A percentile compares a stretch with the other conserved stretches of the same genome.
phyloP scores from a whole-genome alignment of 2,888 invertebrate genomes.

The Subacronicta megacephala region DNA sequence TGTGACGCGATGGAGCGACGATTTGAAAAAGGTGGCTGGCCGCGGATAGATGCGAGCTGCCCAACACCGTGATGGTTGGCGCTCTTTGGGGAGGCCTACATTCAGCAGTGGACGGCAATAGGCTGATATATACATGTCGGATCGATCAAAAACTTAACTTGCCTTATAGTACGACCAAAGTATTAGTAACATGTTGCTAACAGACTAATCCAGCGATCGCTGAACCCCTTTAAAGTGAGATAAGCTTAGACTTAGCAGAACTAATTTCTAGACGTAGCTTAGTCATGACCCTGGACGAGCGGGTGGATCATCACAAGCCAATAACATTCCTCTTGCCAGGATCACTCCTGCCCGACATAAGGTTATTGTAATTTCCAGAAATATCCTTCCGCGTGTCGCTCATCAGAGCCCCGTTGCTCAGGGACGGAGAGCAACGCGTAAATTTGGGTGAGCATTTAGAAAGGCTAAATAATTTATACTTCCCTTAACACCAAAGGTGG shows the following conservation, averaged over 20 bases:
- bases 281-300: not conserved
- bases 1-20: too few relatives aligned
- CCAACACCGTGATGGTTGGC: too few relatives aligned
- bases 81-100: too few relatives aligned
- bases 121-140: too few relatives aligned
- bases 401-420: not conserved
- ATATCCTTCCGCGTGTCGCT: not conserved
- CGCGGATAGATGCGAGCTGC: too few relatives aligned
- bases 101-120: too few relatives aligned
- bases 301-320: not conserved
- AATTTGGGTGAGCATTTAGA: constrained; percentile 2
- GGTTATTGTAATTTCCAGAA: not conserved
- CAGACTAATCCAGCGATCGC: too few relatives aligned
- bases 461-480: constrained; percentile 1
- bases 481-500: not conserved
- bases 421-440: not conserved
- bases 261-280: not conserved
- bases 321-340: not conserved
- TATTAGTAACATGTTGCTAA: too few relatives aligned
- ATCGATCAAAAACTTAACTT: too few relatives aligned
- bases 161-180: too few relatives aligned
- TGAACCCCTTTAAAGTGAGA: too few relatives aligned
- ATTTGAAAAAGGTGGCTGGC: too few relatives aligned
- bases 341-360: not conserved
- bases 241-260: not conserved